These are phyloP conservation scores for Porites cylindrica DNA, from an alignment of 92 coral and sea anemone species.

Conservation along the genomic window DNA sequence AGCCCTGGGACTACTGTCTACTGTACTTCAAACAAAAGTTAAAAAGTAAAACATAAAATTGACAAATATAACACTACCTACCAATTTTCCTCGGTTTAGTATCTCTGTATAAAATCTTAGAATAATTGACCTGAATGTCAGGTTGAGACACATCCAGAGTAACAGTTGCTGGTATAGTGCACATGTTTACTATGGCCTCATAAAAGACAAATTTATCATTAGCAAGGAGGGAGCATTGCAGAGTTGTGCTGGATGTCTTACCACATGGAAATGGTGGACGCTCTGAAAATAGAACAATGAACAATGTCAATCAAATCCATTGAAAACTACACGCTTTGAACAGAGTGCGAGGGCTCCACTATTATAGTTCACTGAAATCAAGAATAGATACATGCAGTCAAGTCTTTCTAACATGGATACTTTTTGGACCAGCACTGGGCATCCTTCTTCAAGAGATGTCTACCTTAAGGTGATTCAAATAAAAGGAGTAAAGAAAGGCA, in stretches of 20 bases:
- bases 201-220: conserved; percentile 70
- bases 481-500: no score
- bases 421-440: no score
- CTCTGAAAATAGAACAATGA: conserved; percentile 48
- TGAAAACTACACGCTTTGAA: not conserved
- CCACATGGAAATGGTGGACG: conserved; percentile 69
- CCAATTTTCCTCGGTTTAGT: conserved; percentile 51
- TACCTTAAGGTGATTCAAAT: no score
- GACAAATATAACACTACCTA: conserved; percentile 16
- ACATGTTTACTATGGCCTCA: conserved; percentile 70
- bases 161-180: conserved; percentile 79
- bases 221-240: conserved; percentile 71
- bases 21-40: no score
- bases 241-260: conserved; percentile 51
- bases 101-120: conserved; percentile 51
- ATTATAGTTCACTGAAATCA: no score
- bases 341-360: no score
- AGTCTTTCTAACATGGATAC: no score
- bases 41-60: no score
- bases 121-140: conserved; percentile 54
- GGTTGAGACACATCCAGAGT: conserved; percentile 69
- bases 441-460: no score
- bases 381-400: no score
- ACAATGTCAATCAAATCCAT: no score
- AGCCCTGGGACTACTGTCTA: no score